Evolutionary conservation across 1,140 invertebrate species (phyloP), one percentile per base, ranked within the genome.

Genomic region (Penaeus chinensis): DNA sequence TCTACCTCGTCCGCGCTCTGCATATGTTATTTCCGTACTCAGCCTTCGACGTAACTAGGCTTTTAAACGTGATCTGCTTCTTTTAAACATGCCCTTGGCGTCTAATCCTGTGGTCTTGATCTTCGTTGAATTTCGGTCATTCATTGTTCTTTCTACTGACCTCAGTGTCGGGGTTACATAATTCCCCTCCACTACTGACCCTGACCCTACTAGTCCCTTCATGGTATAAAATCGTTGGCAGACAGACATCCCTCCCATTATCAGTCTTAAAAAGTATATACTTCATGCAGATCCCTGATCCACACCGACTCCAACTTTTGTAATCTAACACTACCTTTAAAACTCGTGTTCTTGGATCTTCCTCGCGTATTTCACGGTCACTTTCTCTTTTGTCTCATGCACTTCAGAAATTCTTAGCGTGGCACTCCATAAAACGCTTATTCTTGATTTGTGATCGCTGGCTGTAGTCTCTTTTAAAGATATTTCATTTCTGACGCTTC

Each of bases 321-420:
- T 79, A 79, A 79, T 18, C 42, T 8, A 61, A 22, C 77, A 79
- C 77, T 79, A n/a, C 24, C 42, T 74, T 8, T 79, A 79, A 20
- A 32, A 32, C 32, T 32, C 77, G 19, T 60, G 32, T 22, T n/a
- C n/a, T 54, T 60, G 42, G 77, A 20, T 32, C 20, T 22, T 42
- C 32, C 10, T 54, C 77, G n/a, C 24, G n/a, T 54, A 79, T 32
- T 79, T 79, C 18, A 18, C 19, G 0, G 0, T 24, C 24, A 2
- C n/a, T 4, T 22, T 78, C 32, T 42, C 47, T 47, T 42, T 54
- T 5, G 18, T 79, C 42, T 16, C 5, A 19, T 54, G 22, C 5
- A 60, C 13, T n/a, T 22, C 19, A 24, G 54, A n/a, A 54, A 7
- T 24, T 79, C 42, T 7, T 54, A 42, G 13, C 11, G 11, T 61